These are phyloP conservation scores for Pelochelys cantorii DNA, from an alignment of 2,797 vertebrate genomes.

Conservation along the genomic window DNA sequence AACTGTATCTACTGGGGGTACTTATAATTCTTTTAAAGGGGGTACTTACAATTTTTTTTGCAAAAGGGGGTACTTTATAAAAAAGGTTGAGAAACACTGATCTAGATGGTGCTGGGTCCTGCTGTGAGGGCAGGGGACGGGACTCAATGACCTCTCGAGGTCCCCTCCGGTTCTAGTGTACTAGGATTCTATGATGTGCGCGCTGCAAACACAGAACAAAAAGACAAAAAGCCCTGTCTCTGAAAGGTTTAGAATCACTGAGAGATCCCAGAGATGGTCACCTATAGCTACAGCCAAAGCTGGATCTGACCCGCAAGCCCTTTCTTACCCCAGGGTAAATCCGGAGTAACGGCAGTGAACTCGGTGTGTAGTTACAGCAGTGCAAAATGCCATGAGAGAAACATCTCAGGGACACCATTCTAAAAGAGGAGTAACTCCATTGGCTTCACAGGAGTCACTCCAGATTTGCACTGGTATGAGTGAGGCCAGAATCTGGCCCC, in stretches of 20 bases:
- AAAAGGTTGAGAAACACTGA: too few relatives aligned
- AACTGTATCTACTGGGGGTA: too few relatives aligned
- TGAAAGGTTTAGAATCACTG: background rate
- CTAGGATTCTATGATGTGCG: background rate
- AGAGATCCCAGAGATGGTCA: background rate
- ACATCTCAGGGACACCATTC: background rate
- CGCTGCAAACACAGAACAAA: background rate
- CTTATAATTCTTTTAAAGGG: too few relatives aligned
- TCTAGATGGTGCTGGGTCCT: too few relatives aligned
- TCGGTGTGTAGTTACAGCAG: background rate
- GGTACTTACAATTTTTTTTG: too few relatives aligned
- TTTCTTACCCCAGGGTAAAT: background rate
- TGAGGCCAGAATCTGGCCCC: background rate
- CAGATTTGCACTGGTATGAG: background rate
- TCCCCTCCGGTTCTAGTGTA: too few relatives aligned
- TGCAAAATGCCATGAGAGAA: background rate
- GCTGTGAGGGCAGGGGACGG: too few relatives aligned
- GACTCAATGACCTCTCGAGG: too few relatives aligned
- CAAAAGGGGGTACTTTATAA: too few relatives aligned
- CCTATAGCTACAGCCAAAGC: background rate
- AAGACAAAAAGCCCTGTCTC: background rate
- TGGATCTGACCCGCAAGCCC: background rate
- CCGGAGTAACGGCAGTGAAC: background rate
- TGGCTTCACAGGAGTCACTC: background rate
- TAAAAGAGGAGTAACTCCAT: background rate